Conservation (phyloP, 2,797 vertebrate genomes). For the Fundulus diaphanus region DNA sequence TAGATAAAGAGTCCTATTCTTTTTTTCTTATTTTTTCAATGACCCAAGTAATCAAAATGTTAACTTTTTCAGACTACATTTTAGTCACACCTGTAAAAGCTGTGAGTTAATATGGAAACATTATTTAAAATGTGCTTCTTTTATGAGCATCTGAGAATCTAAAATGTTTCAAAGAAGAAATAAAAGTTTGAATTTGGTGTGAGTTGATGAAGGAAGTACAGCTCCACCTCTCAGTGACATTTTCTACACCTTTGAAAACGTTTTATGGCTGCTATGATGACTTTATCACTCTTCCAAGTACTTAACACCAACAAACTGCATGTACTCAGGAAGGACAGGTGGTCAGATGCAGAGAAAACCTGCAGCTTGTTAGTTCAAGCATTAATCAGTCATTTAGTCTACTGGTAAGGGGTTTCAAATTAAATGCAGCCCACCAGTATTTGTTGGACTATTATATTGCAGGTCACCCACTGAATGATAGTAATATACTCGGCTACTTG, state of each 20-base stretch:
- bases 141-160: no score
- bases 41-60: neutral
- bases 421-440: neutral
- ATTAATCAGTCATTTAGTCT: neutral
- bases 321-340: constrained; percentile 38
- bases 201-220: neutral
- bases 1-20: neutral
- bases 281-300: constrained; percentile 24
- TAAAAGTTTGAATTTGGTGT: no score
- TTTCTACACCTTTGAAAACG: constrained; percentile 59
- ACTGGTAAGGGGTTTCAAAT: neutral
- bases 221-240: neutral
- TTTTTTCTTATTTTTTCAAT: neutral
- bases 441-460: no score
- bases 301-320: constrained; percentile 11
- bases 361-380: constrained; percentile 5
- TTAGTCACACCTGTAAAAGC: neutral
- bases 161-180: neutral
- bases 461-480: no score
- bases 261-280: constrained; percentile 49
- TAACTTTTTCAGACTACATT: neutral
- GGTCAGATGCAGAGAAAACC: constrained; percentile 14
- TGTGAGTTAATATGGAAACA: neutral
- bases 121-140: neutral
- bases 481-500: no score